These are phyloP conservation scores for Salvator merianae DNA, from an alignment of 2,113 vertebrate species.

Conservation along the genomic window DNA sequence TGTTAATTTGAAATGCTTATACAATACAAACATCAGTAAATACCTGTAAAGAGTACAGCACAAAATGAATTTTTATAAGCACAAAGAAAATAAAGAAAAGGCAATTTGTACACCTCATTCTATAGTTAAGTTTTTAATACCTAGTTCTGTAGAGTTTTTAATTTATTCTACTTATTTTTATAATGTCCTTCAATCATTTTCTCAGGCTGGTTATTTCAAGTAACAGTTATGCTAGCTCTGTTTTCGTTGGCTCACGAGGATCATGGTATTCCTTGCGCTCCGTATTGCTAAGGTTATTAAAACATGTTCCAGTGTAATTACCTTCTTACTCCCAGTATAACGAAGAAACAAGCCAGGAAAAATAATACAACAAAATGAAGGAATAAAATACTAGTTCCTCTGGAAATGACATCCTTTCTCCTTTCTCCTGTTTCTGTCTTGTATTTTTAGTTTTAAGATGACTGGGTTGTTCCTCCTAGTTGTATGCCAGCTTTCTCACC, in stretches of 20 bases:
- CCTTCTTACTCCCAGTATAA: accelerated
- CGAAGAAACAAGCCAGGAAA: slow-evolving; percentile 17
- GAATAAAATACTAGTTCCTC: background rate
- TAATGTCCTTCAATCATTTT: background rate
- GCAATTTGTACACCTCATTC: too few species aligned
- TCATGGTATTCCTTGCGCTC: slow-evolving; percentile 5
- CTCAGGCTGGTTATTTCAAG: background rate
- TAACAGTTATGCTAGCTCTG: background rate
- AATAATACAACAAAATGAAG: background rate
- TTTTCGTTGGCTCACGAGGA: background rate
- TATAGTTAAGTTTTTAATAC: background rate
- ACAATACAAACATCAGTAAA: background rate
- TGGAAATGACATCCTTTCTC: background rate
- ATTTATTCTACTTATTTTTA: background rate
- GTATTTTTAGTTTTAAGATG: slow-evolving; percentile 36
- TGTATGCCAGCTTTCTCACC: slow-evolving; percentile 44
- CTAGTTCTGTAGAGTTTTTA: background rate
- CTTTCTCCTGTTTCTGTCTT: slow-evolving; percentile 39
- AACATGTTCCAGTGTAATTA: slow-evolving; percentile 13
- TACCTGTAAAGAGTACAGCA: background rate
- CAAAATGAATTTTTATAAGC: background rate
- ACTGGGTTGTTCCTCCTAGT: slow-evolving; percentile 54
- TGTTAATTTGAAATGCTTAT: background rate
- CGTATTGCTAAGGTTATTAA: background rate
- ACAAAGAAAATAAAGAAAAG: background rate